Evolutionary conservation across 2,797 vertebrate species (phyloP), one percentile per base, ranked within the genome.

Genomic region (Pyrocephalus nanus): DNA sequence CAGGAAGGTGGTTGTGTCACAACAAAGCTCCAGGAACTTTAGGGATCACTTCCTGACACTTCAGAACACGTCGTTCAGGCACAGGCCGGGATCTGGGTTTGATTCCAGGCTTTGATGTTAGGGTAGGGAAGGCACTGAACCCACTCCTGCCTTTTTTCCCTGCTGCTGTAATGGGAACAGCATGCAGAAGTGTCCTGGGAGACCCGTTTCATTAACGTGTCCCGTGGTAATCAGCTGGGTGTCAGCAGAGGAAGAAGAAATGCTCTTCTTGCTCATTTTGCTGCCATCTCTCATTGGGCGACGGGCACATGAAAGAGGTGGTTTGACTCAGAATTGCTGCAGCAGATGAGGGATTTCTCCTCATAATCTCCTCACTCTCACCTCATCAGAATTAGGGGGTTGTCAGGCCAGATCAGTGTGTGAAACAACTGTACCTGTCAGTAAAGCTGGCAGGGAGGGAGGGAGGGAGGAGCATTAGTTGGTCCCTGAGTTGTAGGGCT

Each of bases 291-390:
- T 96, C 94, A 94, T 62, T 42, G 76, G 89, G 26, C 6, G 79
- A 90, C 83, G 62, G 92, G 92, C 95, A 95, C 95, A 94, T 96
- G 94, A 96, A 96, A 96, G 92, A 91, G 93, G 88, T 91, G 32
- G 82, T 93, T 90, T 69, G 95, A 27, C 53, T 40, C 80, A 70
- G 83, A 36, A 57, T 67, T 18, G 90, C 83, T 54, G 82, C 85
- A 50, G 64, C 4, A 61, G 93, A 95, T 95, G 94, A 95, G 71
- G 76, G 88, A 85, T 96, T 96, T 81, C 88, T 95, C 32, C 88
- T 87, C 93, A 61, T 95, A 92, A 93, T 94, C 93, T 88, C 71
- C 80, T 96, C 93, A 87, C 71, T 96, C 90, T 94, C 94, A 96
- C 95, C 94, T 94, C 96, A 92, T 96, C 86, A 95, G 91, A 96